phyloP scores from a whole-genome alignment of 2,113 vertebrate genomes.

The Sturnus vulgaris region DNA sequence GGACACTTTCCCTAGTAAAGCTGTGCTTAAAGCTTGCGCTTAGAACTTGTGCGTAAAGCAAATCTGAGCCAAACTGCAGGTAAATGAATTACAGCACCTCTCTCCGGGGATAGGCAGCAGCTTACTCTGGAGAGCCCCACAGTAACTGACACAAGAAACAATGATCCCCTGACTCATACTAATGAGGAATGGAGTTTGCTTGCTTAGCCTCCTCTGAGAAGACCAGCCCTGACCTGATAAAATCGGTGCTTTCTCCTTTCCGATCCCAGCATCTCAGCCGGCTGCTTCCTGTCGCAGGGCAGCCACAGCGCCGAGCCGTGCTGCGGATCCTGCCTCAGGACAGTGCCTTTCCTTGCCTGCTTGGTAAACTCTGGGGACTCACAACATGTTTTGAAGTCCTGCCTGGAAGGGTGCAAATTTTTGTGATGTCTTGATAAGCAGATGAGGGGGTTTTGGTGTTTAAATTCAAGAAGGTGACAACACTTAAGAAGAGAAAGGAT shows the following conservation, averaged over 20 bases:
- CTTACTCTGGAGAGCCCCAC: not conserved
- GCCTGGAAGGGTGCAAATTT: slow-evolving; percentile 42
- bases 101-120: not conserved
- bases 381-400: slow-evolving; percentile 6
- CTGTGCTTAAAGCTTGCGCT: not conserved
- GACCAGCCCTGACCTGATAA: not conserved
- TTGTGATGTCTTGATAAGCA: slow-evolving; percentile 29
- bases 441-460: not conserved
- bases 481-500: not conserved
- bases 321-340: rapidly evolving
- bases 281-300: not conserved
- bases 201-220: slow-evolving; percentile 25
- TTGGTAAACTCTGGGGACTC: not conserved
- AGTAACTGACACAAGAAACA: not conserved
- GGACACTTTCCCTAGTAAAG: not conserved
- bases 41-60: not conserved
- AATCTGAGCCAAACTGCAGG: not conserved
- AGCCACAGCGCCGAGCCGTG: rapidly evolving
- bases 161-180: not conserved
- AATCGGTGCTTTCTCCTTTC: not conserved
- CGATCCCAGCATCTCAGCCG: not conserved
- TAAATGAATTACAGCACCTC: not conserved
- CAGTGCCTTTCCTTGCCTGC: not conserved
- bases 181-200: not conserved
- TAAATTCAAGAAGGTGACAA: slow-evolving; percentile 38